These are phyloP conservation scores for Drosophila oshimai DNA, from an alignment of 1,140 invertebrate species.

Conservation along the genomic window DNA sequence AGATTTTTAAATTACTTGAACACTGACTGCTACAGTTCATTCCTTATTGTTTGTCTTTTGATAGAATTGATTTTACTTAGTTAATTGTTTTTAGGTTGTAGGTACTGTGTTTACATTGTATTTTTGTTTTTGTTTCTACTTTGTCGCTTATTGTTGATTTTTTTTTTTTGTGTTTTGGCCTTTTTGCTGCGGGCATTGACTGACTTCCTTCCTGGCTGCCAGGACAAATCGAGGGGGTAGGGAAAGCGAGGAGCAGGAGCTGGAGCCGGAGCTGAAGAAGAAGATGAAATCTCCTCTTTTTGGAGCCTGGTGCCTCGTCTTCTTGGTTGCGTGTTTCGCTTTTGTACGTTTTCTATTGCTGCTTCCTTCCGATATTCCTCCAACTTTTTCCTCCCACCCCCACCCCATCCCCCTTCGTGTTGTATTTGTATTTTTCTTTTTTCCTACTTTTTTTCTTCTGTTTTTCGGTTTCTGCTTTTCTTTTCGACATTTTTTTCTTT, in stretches of 20 bases:
- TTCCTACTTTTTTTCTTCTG: conserved; percentile 16
- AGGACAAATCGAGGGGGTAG: conserved; percentile 7
- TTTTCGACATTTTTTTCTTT: conserved; percentile 63
- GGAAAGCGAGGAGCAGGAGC: not conserved
- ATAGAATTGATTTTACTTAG: not conserved
- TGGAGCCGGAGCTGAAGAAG: conserved; percentile 2
- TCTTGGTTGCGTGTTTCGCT: conserved; percentile 57
- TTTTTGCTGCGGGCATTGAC: conserved; percentile 77
- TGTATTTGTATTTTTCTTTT: conserved; percentile 47
- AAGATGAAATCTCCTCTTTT: conserved; percentile 33
- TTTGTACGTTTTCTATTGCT: conserved; percentile 70
- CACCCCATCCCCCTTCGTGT: conserved; percentile 4
- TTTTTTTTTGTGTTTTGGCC: conserved; percentile 17
- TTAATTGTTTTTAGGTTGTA: not conserved
- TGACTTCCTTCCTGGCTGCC: conserved; percentile 64
- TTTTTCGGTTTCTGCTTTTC: conserved; percentile 31
- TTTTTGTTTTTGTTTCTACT: conserved; percentile 72
- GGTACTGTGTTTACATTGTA: conserved; percentile 29
- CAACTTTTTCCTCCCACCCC: conserved; percentile 9
- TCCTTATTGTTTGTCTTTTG: too few relatives aligned
- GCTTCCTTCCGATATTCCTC: conserved; percentile 69
- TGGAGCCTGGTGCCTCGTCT: conserved; percentile 39
- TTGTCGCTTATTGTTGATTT: conserved; percentile 59
- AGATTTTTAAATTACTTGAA: too few relatives aligned
- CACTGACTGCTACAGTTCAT: too few relatives aligned